These are phyloP conservation scores for Paraescarpia echinospica DNA, from an alignment of 1,140 invertebrate species.

Conservation along the genomic window DNA sequence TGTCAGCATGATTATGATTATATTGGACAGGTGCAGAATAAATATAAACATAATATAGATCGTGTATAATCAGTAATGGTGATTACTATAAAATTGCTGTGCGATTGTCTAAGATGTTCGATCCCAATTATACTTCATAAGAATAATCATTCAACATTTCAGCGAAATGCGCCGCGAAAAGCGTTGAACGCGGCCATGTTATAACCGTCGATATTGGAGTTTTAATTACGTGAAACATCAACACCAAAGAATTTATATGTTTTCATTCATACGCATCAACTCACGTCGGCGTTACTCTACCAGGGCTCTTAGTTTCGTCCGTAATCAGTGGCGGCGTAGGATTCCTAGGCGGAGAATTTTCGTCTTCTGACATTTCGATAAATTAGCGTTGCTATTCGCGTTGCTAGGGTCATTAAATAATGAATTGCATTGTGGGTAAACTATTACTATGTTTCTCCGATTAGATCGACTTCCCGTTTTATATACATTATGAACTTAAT, in stretches of 20 bases:
- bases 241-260: neutral
- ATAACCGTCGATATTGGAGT: neutral
- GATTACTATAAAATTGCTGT: neutral
- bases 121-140: neutral
- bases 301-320: neutral
- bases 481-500: neutral
- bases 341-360: neutral
- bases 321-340: neutral
- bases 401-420: conserved; percentile 1
- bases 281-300: neutral
- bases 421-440: conserved; percentile 5
- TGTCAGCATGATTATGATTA: neutral
- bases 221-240: neutral
- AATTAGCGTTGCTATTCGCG: conserved; percentile 4
- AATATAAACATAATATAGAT: neutral
- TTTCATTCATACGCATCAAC: neutral
- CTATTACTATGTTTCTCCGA: neutral
- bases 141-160: neutral
- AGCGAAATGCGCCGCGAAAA: neutral
- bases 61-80: neutral
- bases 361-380: neutral
- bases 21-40: neutral
- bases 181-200: neutral
- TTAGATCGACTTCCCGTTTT: neutral
- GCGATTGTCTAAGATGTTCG: neutral